These are phyloP conservation scores for Athalia rosae DNA, from an alignment of 2,888 invertebrate species.

Conservation along the genomic window DNA sequence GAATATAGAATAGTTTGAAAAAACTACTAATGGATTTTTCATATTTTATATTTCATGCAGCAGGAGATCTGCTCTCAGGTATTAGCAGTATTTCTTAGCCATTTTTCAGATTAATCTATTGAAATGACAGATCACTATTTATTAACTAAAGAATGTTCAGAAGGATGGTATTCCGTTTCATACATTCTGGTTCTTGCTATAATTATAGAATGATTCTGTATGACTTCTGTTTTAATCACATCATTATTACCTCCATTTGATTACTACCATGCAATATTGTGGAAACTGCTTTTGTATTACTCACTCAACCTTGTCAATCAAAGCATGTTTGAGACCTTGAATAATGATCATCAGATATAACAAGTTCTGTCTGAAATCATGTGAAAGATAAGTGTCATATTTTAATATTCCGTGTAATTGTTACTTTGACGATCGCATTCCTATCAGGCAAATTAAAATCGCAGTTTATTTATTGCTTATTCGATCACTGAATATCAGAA, in stretches of 20 bases:
- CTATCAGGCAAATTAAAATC: too few relatives aligned
- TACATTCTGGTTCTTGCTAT: too few relatives aligned
- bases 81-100: conserved; percentile 5
- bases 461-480: too few relatives aligned
- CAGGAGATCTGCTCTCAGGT: conserved; percentile 44
- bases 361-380: neutral
- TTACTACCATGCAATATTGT: neutral
- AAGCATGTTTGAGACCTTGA: neutral
- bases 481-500: too few relatives aligned
- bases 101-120: neutral
- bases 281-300: neutral
- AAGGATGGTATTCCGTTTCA: too few relatives aligned
- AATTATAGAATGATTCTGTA: too few relatives aligned
- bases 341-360: neutral
- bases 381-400: neutral
- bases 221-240: too few relatives aligned
- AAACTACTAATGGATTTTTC: conserved; percentile 13
- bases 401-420: neutral
- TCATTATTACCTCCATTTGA: neutral
- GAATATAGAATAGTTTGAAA: conserved; percentile 9
- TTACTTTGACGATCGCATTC: neutral
- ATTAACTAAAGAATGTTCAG: too few relatives aligned
- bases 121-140: neutral
- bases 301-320: neutral
- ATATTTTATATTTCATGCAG: conserved; percentile 36